Base-by-base conservation (phyloP, 2,888 invertebrate species). In the Pandemis corylana region DNA sequence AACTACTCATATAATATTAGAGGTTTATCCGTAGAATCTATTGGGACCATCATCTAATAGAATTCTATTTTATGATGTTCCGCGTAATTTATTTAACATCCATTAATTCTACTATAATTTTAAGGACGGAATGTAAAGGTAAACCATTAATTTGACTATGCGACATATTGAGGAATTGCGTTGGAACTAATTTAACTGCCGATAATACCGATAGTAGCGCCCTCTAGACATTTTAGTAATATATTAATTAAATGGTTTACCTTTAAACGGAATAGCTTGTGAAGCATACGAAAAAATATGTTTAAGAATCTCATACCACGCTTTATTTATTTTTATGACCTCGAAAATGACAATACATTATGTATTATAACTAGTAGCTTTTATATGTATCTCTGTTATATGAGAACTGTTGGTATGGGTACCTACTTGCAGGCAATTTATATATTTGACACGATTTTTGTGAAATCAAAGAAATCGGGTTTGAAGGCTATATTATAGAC, bases 341-440 rank as follows among this genome's bases (percentile, higher is more conserved):
- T 78, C 72, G 70, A 76, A 72, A 78, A 78, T 68, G 84, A 84
- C 83, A 84, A 83, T 84, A 84, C 79, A 77, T 80, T 74, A 72
- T 53, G 36, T 77, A 59, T 70, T 68, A 70, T 46, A 71, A 77
- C 68, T 76, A 69, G 79, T 83, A 84, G 82, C 80, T 82, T 82
- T 82, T 82, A 71, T 82, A 78, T 78, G 68, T 79, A 77, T 74
- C 51, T 75, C 72, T 62, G 76, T 75, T 69, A 68, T 73, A 70
- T 69, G 72, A 73, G 64, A 67, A 44, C 13, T 71, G 46, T 71
- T 66, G 70, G n/a, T 66, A n/a, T 71, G 51, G 66, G 12, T 66
- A n/a, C 28, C 28, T 36, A 36, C 59, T 49, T 15, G 7, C 75
- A 36, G 62, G n/a, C 75, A 62, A 70, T 67, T 67, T 44, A 36